Conservation (phyloP, 2,113 vertebrate genomes). For the Dendropsophus ebraccatus region DNA sequence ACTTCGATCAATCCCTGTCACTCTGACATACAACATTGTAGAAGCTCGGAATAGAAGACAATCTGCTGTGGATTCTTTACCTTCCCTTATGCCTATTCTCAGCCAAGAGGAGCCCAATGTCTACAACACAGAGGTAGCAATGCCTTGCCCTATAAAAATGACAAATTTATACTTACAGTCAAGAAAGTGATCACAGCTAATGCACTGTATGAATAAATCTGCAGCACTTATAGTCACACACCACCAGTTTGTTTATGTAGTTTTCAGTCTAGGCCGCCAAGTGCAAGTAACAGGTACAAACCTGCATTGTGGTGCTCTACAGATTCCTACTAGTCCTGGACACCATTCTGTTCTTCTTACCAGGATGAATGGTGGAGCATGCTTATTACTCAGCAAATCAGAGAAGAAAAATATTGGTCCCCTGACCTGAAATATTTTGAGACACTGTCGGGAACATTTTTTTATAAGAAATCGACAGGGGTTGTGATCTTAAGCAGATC, state of each 20-base stretch:
- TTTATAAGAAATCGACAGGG: too few species aligned
- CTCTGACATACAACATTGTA: slow-evolving; percentile 82
- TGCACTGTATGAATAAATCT: too few species aligned
- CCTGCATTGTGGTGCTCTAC: not conserved
- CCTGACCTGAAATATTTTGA: too few species aligned
- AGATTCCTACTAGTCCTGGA: too few species aligned
- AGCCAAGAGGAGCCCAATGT: slow-evolving; percentile 78
- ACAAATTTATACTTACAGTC: not conserved
- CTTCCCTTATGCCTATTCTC: slow-evolving; percentile 79
- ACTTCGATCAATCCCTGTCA: slow-evolving; percentile 84
- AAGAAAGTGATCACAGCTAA: not conserved
- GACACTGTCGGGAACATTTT: too few species aligned
- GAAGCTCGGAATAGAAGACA: slow-evolving; percentile 69
- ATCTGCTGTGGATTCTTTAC: slow-evolving; percentile 67
- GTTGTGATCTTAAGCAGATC: too few species aligned
- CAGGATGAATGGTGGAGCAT: too few species aligned
- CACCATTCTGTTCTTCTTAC: too few species aligned
- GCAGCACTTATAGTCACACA: not conserved
- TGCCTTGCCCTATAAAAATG: not conserved
- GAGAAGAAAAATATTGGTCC: too few species aligned
- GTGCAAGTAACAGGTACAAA: not conserved
- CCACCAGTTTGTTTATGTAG: too few species aligned
- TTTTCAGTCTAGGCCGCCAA: not conserved
- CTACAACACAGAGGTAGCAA: slow-evolving; percentile 80
- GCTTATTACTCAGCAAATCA: too few species aligned